These are phyloP conservation scores for Meteorus colon DNA, from an alignment of 2,888 invertebrate species.

Conservation along the genomic window DNA sequence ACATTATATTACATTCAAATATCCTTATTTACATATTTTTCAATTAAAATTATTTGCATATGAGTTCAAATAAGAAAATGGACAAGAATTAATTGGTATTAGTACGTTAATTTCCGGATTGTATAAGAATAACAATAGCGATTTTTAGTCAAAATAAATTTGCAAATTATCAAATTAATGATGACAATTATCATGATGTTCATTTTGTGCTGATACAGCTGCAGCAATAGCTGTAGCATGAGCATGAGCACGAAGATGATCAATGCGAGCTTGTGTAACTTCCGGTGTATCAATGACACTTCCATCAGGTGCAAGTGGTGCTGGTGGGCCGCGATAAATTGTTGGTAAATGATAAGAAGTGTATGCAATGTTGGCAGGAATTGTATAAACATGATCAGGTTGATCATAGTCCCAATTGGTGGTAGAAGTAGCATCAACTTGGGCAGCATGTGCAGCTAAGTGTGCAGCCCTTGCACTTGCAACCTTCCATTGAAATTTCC, in stretches of 20 bases:
- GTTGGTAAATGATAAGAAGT: constrained; percentile 45
- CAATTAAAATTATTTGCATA: background rate
- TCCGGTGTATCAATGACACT: constrained; percentile 60
- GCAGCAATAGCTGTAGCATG: constrained; percentile 56
- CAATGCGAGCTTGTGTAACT: constrained; percentile 58
- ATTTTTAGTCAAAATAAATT: background rate
- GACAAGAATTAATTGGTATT: background rate
- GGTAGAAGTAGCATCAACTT: constrained; percentile 62
- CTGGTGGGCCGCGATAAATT: constrained; percentile 57
- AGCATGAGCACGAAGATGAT: constrained; percentile 55
- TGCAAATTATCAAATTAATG: background rate
- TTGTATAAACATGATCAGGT: constrained; percentile 41
- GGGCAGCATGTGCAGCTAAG: constrained; percentile 64
- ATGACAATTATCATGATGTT: constrained; percentile 18
- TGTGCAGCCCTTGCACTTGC: constrained; percentile 73
- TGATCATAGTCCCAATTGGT: constrained; percentile 55
- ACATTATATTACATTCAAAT: background rate
- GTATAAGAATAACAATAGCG: background rate
- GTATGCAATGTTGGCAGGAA: constrained; percentile 58
- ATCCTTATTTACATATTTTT: background rate
- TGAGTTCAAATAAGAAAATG: background rate
- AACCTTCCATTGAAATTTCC: constrained; percentile 59
- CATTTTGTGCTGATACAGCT: background rate
- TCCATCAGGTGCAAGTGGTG: constrained; percentile 56
- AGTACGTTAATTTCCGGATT: background rate